phyloP scores from a whole-genome alignment of 2,113 vertebrate genomes.

The Pygoscelis antarcticus region DNA sequence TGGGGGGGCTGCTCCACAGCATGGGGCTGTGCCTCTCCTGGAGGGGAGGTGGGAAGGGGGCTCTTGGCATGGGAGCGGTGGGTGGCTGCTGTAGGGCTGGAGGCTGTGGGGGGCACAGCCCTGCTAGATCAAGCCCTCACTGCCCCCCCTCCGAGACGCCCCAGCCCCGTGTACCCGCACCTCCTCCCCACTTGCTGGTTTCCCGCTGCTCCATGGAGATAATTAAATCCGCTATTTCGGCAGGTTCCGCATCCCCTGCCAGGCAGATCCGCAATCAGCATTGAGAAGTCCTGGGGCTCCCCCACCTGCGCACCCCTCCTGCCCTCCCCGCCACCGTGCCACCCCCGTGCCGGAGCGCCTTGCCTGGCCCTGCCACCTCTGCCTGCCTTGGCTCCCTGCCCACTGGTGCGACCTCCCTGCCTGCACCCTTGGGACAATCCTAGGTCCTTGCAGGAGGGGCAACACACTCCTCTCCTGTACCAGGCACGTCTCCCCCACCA shows the following conservation, averaged over 20 bases:
- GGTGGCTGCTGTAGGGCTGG: not conserved
- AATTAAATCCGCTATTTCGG: constrained; percentile 68
- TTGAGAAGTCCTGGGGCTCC: constrained; percentile 31
- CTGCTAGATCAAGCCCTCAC: not conserved
- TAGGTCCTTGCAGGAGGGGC: not conserved
- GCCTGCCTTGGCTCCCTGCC: not conserved
- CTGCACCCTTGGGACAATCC: not conserved
- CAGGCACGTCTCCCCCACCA: accelerated
- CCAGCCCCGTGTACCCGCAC: not conserved
- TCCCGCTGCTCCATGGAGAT: constrained; percentile 32
- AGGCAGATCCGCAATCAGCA: constrained; percentile 48
- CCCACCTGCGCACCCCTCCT: not conserved
- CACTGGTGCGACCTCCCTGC: accelerated
- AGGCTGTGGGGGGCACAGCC: not conserved
- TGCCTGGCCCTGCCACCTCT: not conserved
- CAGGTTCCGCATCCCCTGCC: constrained; percentile 67
- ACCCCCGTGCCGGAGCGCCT: not conserved
- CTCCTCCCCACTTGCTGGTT: not conserved
- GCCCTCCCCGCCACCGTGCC: not conserved
- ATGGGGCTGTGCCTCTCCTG: not conserved
- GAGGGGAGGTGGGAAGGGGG: not conserved
- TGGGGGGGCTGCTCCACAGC: not conserved
- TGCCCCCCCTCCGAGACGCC: not conserved
- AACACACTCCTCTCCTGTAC: not conserved
- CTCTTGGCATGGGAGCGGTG: not conserved